A percentile compares a stretch with the other conserved stretches of the same genome.
These are phyloP conservation scores for Chromis chromis DNA, from an alignment of 2,797 vertebrate genomes.

Conservation along the genomic window DNA sequence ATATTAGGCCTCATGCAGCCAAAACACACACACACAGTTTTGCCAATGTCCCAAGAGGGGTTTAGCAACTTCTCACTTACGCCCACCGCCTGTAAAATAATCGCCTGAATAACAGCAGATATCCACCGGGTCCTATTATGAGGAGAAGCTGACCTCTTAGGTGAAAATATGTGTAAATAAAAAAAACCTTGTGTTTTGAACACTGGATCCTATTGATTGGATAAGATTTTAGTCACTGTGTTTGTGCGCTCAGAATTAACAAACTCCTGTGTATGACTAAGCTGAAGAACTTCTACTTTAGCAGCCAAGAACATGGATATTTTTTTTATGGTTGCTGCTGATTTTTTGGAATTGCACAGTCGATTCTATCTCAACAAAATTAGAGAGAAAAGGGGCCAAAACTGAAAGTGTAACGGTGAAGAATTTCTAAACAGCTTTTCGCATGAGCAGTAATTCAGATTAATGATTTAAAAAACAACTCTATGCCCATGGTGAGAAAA, in stretches of 20 bases:
- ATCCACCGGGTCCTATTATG: constrained; percentile 33
- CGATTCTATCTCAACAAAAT: not conserved
- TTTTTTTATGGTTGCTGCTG: constrained; percentile 8
- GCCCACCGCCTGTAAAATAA: constrained; percentile 71
- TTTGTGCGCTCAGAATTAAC: not conserved
- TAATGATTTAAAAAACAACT: not conserved
- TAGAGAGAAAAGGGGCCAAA: not conserved
- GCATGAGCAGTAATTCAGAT: not conserved
- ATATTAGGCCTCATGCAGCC: constrained; percentile 66
- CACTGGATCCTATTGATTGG: constrained; percentile 4
- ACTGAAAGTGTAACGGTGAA: not conserved
- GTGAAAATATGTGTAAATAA: constrained; percentile 36
- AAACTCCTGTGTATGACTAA: not conserved
- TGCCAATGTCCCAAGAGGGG: constrained; percentile 68
- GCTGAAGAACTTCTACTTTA: not conserved
- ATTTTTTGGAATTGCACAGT: constrained; percentile 5
- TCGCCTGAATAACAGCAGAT: constrained; percentile 55
- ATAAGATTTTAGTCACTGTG: not conserved
- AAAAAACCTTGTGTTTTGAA: constrained; percentile 12
- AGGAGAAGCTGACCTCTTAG: constrained; percentile 38
- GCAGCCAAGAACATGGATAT: constrained; percentile 11
- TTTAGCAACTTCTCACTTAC: constrained; percentile 75
- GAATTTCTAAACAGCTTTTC: constrained; percentile 1
- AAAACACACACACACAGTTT: constrained; percentile 59
- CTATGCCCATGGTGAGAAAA: not conserved